Evolutionary conservation across 1,140 invertebrate species (phyloP).

Genomic region (Dolichoris vasculosae): DNA sequence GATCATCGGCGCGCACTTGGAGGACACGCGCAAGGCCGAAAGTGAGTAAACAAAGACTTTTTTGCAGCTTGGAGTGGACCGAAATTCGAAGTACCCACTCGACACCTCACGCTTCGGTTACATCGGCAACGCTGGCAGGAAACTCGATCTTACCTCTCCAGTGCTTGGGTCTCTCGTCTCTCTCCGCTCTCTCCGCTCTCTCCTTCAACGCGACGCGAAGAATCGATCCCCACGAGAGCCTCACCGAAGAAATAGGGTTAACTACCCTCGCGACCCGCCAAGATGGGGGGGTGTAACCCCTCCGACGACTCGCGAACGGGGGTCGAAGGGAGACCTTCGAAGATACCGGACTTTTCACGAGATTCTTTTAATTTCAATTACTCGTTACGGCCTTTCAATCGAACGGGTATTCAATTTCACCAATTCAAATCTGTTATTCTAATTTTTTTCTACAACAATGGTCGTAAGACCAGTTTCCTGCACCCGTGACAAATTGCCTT

Average conservation of each 20-base stretch:
- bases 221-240: conserved; percentile 57
- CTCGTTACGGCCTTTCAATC: not conserved
- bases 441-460: too few relatives aligned
- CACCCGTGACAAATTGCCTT: not conserved
- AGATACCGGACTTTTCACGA: conserved; percentile 1
- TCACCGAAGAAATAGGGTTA: conserved; percentile 60
- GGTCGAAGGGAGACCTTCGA: conserved; percentile 30
- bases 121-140: conserved; percentile 31
- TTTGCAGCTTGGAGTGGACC: conserved; percentile 38
- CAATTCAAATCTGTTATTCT: too few relatives aligned
- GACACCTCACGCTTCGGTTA: conserved; percentile 59
- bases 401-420: not conserved
- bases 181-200: not conserved
- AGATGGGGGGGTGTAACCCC: not conserved
- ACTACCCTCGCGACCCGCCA: conserved; percentile 57
- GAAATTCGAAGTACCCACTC: conserved; percentile 62
- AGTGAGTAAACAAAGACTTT: conserved; percentile 40
- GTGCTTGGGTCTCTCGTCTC: too few relatives aligned
- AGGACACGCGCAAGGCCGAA: not conserved
- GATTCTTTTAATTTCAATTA: conserved; percentile 37
- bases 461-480: too few relatives aligned
- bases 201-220: not conserved
- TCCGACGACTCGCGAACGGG: not conserved
- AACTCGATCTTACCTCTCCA: conserved; percentile 57
- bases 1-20: too few relatives aligned